phyloP scores from a whole-genome alignment of 2,797 vertebrate species.

The Cheirogaleus major region DNA sequence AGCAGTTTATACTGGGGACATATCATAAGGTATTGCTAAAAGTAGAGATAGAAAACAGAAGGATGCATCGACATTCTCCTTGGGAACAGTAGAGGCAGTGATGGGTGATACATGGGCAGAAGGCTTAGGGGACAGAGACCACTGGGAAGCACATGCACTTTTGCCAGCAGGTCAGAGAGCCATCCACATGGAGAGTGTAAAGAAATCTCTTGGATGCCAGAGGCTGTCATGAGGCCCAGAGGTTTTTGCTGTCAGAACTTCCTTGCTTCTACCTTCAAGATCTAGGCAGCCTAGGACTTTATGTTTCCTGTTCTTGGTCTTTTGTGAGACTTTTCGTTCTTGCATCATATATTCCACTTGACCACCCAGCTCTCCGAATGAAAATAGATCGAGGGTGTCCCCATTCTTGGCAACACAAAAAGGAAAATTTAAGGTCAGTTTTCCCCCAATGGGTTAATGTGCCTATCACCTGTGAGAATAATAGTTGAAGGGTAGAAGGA shows the following conservation, averaged over 20 bases:
- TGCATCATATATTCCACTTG: not conserved
- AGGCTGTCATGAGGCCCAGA: not conserved
- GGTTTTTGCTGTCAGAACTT: accelerated
- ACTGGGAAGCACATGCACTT: not conserved
- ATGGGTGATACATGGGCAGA: not conserved
- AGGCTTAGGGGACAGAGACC: not conserved
- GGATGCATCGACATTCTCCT: not conserved
- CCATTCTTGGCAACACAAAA: not conserved
- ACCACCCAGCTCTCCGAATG: accelerated
- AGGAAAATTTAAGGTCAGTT: not conserved
- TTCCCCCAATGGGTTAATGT: not conserved
- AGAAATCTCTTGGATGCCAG: not conserved
- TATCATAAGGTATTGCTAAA: not conserved
- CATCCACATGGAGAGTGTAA: accelerated
- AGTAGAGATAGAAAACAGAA: not conserved
- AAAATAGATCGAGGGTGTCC: not conserved
- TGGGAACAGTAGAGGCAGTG: not conserved
- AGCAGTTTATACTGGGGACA: not conserved
- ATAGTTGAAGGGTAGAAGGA: not conserved
- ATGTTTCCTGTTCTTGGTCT: not conserved
- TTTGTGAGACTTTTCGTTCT: not conserved
- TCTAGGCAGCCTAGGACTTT: not conserved
- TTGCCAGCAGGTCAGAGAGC: not conserved
- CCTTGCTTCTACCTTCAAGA: not conserved
- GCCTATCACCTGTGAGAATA: not conserved